phyloP scores from a whole-genome alignment of 2,888 invertebrate genomes.

The Apomyelois bistriatella region DNA sequence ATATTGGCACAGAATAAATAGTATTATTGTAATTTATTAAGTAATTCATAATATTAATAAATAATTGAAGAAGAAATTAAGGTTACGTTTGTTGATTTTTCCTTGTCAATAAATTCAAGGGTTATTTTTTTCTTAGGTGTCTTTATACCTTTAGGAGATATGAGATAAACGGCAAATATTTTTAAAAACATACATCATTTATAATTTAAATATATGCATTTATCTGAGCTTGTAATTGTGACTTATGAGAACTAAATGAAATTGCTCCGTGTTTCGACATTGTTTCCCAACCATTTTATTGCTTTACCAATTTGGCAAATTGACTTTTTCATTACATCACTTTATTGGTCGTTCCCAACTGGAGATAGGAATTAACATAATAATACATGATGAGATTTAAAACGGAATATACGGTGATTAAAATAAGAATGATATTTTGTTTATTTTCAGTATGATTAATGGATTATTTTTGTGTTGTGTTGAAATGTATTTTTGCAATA shows the following conservation, averaged over 20 bases:
- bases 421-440: not conserved
- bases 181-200: not conserved
- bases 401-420: not conserved
- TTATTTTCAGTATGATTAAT: no score
- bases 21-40: not conserved
- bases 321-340: slow-evolving; percentile 10
- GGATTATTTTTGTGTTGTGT: no score
- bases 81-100: not conserved
- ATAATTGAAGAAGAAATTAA: no score
- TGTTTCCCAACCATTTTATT: slow-evolving; percentile 16
- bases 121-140: no score
- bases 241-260: slow-evolving; percentile 1
- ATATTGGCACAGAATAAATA: no score
- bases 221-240: not conserved
- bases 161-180: not conserved
- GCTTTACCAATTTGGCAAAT: slow-evolving; percentile 12
- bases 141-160: not conserved
- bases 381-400: not conserved
- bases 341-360: slow-evolving; percentile 16
- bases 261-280: slow-evolving; percentile 16
- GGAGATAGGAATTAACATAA: slow-evolving; percentile 1
- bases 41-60: no score
- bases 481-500: no score
- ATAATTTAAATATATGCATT: not conserved
- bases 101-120: no score